Conservation (phyloP, 2,888 invertebrate species). For the Lasioglossum zephyrum region DNA sequence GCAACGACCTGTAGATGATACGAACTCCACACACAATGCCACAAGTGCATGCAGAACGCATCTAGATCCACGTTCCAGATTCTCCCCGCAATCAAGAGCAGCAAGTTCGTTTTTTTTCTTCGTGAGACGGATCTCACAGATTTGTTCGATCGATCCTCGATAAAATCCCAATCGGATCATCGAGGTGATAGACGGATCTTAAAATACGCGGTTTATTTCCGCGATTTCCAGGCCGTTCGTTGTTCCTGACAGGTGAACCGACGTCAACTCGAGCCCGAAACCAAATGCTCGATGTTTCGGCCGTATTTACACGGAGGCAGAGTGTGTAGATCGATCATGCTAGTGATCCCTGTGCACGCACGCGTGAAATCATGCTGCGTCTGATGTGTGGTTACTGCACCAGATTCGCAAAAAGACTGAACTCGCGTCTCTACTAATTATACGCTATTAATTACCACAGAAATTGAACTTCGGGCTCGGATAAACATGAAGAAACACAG, state of each 20-base stretch:
- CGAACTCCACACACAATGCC: background rate
- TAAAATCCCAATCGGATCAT: background rate
- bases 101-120: background rate
- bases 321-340: background rate
- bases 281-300: conserved; percentile 33
- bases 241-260: conserved; percentile 54
- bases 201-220: conserved; percentile 45
- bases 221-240: conserved; percentile 18
- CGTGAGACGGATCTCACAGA: background rate
- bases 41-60: background rate
- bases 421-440: background rate
- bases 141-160: background rate
- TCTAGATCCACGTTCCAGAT: background rate
- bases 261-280: conserved; percentile 24
- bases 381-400: background rate
- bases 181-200: conserved; percentile 18
- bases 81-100: background rate
- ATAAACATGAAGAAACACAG: background rate
- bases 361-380: background rate
- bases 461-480: background rate
- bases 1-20: background rate
- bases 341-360: background rate
- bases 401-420: background rate
- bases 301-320: conserved; percentile 3
- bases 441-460: background rate